phyloP scores from a whole-genome alignment of 2,797 vertebrate species.

The Denticeps clupeoides region DNA sequence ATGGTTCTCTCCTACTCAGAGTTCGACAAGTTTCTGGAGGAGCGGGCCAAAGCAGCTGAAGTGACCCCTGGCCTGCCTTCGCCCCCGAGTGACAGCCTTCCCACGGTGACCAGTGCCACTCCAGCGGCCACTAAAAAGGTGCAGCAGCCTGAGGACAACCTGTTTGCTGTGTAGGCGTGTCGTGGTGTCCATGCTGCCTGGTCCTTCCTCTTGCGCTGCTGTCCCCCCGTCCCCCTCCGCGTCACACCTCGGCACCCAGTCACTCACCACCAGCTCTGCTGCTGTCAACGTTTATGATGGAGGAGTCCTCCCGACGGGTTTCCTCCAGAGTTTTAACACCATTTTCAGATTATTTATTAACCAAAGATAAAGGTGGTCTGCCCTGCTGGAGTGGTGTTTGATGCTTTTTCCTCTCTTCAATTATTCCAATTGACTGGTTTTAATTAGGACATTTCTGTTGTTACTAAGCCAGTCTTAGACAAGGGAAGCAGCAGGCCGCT shows the following conservation, averaged over 20 bases:
- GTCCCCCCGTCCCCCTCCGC: too few species aligned
- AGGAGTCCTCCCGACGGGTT: neutral
- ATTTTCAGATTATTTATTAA: too few species aligned
- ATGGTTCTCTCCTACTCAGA: constrained; percentile 55
- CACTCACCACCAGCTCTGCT: constrained; percentile 6
- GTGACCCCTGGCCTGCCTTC: constrained; percentile 74
- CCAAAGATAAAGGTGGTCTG: too few species aligned
- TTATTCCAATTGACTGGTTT: too few species aligned
- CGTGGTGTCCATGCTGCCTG: constrained; percentile 8
- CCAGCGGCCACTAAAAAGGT: constrained; percentile 67
- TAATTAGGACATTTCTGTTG: too few species aligned
- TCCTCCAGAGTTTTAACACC: too few species aligned
- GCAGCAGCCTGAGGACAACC: constrained; percentile 70
- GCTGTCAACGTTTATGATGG: neutral
- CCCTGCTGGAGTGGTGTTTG: too few species aligned
- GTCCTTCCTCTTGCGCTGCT: constrained; percentile 15
- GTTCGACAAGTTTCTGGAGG: constrained; percentile 96
- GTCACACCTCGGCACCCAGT: too few species aligned
- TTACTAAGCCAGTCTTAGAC: too few species aligned
- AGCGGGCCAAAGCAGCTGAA: constrained; percentile 92
- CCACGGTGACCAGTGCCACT: constrained; percentile 44
- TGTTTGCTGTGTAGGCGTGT: constrained; percentile 72
- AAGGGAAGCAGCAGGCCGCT: too few species aligned
- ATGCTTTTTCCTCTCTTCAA: too few species aligned
- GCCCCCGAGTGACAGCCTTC: constrained; percentile 65